Evolutionary conservation across 2,113 vertebrate species (phyloP), one percentile per base, ranked within the genome.

Genomic region (Nansenia antarctica): DNA sequence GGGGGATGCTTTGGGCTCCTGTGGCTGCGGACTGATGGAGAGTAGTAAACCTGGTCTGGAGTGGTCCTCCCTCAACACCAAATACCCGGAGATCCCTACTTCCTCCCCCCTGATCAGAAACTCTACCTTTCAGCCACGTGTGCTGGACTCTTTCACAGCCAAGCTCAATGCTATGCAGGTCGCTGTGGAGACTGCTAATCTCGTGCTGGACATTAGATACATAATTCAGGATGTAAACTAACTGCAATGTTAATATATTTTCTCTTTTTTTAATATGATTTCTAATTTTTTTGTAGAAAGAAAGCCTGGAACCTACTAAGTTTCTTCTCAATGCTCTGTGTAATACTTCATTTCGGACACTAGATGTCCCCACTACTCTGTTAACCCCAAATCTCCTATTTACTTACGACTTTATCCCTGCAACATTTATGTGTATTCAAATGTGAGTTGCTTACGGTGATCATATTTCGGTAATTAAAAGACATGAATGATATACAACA

Each of bases 171-270:
- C 93, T 29, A 79, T 99, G 1, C 93, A 95, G 57, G 92, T 94
- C 39, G 97, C 96, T 30, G 86, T 98, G 32, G 96, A 99, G 84
- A 97, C 95, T 7, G 94, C 95, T 64, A 94, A 85, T 86, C 86
- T 98, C 70, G 90, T 95, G 72, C 85, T 98, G 67, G 94, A 96
- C 85, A 83, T 97, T 49, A 91, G 85, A 1, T 95, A 89, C 5
- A 4, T 96, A 42, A 92, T 98, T 82, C 92, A 94, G 88, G 96
- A 98, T 90, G 85, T 83, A 59, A 98, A 96, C 82, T 98, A 92
- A 89, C 55, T 42, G 3, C 11, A 47, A 8, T 15, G 42, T 47
- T 47, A 18, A 2, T 4, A n/a, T 6, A 7, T 12, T 47, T 18
- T 47, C 14, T 47, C 2, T 61, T 34, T 61, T 22, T 22, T 2